A percentile compares a stretch with the other conserved stretches of the same genome.
Conservation (phyloP, 1,140 invertebrate species). For the Penaeus japonicus region DNA sequence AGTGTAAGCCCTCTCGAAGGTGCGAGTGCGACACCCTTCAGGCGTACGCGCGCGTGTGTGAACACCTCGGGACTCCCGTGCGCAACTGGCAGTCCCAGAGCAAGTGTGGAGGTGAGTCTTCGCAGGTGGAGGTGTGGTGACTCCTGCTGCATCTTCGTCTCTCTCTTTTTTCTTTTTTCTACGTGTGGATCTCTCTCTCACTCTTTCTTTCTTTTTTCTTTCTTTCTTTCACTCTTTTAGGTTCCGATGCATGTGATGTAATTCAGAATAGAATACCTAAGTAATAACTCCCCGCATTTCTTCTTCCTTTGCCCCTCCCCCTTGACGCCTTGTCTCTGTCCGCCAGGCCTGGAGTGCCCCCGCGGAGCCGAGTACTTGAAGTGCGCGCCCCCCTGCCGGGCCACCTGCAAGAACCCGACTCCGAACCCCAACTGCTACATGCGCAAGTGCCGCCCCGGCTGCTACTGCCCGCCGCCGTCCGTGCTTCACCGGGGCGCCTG, state of each 20-base stretch:
- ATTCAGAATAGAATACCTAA: too few species aligned
- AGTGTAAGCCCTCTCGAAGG: slow-evolving; percentile 77
- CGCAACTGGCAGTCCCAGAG: slow-evolving; percentile 64
- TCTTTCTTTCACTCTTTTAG: neutral
- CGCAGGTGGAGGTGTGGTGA: neutral
- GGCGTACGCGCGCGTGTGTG: slow-evolving; percentile 87
- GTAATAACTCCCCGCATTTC: neutral
- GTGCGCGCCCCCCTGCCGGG: slow-evolving; percentile 53
- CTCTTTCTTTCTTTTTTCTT: neutral
- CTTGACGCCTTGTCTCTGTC: neutral
- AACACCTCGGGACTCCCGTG: slow-evolving; percentile 71
- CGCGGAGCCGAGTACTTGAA: slow-evolving; percentile 53
- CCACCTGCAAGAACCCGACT: slow-evolving; percentile 55
- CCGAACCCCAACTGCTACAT: slow-evolving; percentile 53
- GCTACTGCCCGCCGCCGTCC: slow-evolving; percentile 81
- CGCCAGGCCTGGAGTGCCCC: slow-evolving; percentile 52
- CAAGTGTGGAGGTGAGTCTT: slow-evolving; percentile 30
- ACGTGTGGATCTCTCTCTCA: neutral
- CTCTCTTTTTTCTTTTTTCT: neutral
- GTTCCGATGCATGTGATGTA: too few species aligned
- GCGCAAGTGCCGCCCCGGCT: slow-evolving; percentile 80
- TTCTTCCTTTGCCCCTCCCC: neutral
- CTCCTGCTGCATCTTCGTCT: neutral
- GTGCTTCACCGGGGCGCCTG: slow-evolving; percentile 78
- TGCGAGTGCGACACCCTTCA: slow-evolving; percentile 90